Percentiles rank a stretch among this genome's conserved stretches.
phyloP scores from a whole-genome alignment of 2,888 invertebrate species.

The Eupithecia tripunctaria region DNA sequence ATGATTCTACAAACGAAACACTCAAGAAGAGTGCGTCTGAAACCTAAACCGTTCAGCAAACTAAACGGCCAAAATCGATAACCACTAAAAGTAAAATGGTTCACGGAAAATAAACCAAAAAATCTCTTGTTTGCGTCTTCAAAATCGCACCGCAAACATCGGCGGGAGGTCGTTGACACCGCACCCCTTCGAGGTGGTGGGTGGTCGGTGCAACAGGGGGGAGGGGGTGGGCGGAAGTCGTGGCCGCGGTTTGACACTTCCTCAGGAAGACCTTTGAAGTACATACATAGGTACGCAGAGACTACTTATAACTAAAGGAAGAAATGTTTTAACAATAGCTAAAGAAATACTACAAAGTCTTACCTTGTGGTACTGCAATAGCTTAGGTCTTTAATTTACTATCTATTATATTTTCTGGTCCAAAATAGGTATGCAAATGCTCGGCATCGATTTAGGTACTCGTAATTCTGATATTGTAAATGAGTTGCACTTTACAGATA shows the following conservation, averaged over 20 bases:
- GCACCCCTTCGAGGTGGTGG: constrained; percentile 55
- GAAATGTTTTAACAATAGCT: neutral
- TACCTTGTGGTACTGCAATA: neutral
- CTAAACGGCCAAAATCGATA: constrained; percentile 63
- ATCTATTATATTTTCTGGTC: neutral
- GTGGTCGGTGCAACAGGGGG: constrained; percentile 53
- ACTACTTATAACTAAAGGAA: neutral
- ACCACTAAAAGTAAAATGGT: constrained; percentile 57
- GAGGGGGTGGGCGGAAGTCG: constrained; percentile 66
- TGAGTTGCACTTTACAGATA: neutral
- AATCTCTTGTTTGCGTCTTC: constrained; percentile 76
- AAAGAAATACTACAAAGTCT: constrained; percentile 11
- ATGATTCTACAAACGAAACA: constrained; percentile 1
- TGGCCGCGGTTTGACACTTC: constrained; percentile 82
- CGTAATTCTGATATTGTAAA: constrained; percentile 17
- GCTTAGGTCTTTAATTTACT: neutral
- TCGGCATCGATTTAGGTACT: constrained; percentile 15
- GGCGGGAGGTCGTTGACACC: constrained; percentile 71
- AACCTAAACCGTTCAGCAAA: constrained; percentile 44
- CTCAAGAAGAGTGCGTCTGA: constrained; percentile 21
- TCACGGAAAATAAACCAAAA: constrained; percentile 69
- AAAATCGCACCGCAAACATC: constrained; percentile 79
- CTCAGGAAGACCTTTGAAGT: constrained; percentile 83
- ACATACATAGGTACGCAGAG: constrained; percentile 22
- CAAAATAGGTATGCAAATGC: neutral